These are phyloP conservation scores for Bimastos eiseni DNA, from an alignment of 2,888 invertebrate genomes.

Conservation along the genomic window DNA sequence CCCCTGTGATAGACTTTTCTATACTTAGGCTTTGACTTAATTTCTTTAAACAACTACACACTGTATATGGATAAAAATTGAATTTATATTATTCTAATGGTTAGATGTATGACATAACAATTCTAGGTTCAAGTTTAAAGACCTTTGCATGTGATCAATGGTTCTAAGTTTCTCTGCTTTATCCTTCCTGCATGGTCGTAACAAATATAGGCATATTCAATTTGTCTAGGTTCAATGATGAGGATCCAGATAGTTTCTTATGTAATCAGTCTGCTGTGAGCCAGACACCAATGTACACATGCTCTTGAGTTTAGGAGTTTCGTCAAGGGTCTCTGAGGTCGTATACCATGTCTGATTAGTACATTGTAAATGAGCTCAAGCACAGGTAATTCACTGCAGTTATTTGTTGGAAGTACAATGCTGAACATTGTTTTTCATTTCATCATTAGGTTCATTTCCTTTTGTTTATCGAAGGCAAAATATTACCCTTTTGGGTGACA, in stretches of 20 bases:
- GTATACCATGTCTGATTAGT: background rate
- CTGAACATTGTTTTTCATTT: background rate
- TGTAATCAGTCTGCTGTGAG: constrained; percentile 5
- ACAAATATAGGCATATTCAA: background rate
- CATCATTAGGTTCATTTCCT: background rate
- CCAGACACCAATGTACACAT: background rate
- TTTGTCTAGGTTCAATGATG: background rate
- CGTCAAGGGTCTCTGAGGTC: background rate
- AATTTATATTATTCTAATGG: background rate
- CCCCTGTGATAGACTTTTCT: no score
- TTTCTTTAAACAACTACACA: background rate
- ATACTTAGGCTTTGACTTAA: background rate
- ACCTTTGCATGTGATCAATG: background rate
- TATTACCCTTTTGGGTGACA: no score
- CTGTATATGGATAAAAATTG: background rate
- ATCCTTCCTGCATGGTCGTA: background rate
- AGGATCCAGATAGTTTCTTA: background rate
- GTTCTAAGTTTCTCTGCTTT: background rate
- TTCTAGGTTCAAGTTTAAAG: background rate
- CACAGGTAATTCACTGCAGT: background rate
- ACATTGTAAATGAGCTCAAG: background rate
- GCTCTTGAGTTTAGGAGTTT: background rate
- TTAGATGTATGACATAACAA: background rate
- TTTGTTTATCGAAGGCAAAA: background rate
- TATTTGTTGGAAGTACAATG: background rate